Evolutionary conservation across 2,888 invertebrate genomes (phyloP), one percentile per base, ranked within the genome.

Genomic region (Drosophila nr. medialis): DNA sequence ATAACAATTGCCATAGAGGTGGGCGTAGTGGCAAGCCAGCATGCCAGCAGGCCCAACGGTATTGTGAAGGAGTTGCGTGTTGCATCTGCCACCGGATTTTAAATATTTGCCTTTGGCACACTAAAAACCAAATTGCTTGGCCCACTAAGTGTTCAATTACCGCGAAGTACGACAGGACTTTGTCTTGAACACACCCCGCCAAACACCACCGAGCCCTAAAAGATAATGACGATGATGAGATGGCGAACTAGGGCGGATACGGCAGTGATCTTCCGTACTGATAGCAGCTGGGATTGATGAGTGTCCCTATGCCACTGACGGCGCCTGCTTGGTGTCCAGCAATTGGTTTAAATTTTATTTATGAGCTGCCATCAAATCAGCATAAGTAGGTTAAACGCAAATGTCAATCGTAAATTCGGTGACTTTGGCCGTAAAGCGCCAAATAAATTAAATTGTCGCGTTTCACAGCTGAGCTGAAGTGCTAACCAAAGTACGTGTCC

Each of bases 361-460:
- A 91, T 91, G 90, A 84, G 77, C 77, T 80, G 83, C 86, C 91
- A 90, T 91, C 88, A 91, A 91, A 91, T 91, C 91, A 91, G 85
- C 90, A 91, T 91, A 91, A 91, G 90, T 90, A 91, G 92, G 91
- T 91, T 91, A 91, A 91, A 90, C 87, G 84, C 90, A 89, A 91
- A 88, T 91, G 91, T 90, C 91, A 91, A 91, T 90, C 86, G 85
- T 81, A 88, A 91, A 89, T 91, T 82, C 74, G 89, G 84, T 81
- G 85, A 85, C 85, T 85, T 86, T 73, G 87, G 54, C 66, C 64
- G 72, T 74, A 83, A 88, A 86, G 75, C 80, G 80, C 53, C 87
- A 89, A 85, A 85, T 89, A 85, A 91, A 91, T 91, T 88, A 85
- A 86, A 86, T 84, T 77, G 82, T 83, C 77, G 85, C 85, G 81